Evolutionary conservation across 2,113 vertebrate genomes (phyloP).

Genomic region (Macrotis lagotis): DNA sequence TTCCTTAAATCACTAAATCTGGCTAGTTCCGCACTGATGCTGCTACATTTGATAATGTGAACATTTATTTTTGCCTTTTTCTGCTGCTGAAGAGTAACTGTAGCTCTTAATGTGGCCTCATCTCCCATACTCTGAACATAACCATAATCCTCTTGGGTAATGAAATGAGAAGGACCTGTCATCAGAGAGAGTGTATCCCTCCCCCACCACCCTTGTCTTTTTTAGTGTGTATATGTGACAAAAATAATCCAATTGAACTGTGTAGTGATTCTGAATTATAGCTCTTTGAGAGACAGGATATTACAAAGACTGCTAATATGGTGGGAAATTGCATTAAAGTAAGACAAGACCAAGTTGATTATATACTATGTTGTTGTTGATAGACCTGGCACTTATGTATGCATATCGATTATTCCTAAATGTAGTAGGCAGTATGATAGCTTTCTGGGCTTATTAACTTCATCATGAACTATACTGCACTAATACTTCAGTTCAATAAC

Average conservation of each 20-base stretch:
- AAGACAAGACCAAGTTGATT: constrained; percentile 81
- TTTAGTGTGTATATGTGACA: background rate
- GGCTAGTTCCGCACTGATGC: constrained; percentile 68
- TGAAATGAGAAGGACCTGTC: constrained; percentile 49
- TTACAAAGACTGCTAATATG: constrained; percentile 80
- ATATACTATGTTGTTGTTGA: constrained; percentile 69
- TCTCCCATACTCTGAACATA: background rate
- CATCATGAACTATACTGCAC: constrained; percentile 42
- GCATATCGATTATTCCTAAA: constrained; percentile 78
- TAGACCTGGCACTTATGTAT: constrained; percentile 67
- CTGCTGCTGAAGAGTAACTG: constrained; percentile 22
- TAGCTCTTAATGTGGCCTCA: constrained; percentile 47
- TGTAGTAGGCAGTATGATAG: constrained; percentile 55
- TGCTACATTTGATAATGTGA: constrained; percentile 75
- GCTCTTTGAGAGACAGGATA: constrained; percentile 78
- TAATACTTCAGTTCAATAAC: background rate
- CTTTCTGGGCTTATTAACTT: constrained; percentile 70
- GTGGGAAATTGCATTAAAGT: constrained; percentile 81
- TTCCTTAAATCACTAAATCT: constrained; percentile 77
- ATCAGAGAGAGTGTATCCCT: background rate
- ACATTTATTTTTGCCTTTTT: constrained; percentile 67
- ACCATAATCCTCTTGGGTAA: constrained; percentile 1
- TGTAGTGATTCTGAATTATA: constrained; percentile 70
- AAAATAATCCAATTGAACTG: constrained; percentile 76
- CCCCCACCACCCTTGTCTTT: background rate